Base-by-base conservation (phyloP, 2,888 invertebrate species). In the Drosophila crucigera region DNA sequence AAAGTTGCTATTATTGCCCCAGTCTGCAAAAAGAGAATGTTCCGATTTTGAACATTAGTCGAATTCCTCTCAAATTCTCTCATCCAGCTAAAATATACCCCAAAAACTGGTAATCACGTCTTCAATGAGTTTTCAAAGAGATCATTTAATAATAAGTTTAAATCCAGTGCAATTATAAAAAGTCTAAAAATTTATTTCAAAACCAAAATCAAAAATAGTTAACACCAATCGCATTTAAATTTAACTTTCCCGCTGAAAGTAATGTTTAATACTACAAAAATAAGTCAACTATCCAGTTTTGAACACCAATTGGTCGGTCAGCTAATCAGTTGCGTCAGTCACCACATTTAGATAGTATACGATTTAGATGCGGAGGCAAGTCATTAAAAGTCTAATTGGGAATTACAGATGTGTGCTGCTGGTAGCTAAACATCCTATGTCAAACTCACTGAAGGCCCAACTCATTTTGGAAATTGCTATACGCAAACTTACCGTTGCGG, bases 1-100 rank as follows among this genome's bases (percentile, higher is more conserved):
- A 67, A 91, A 90, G 78, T 82, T 82, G 72, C 78, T 72, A 59
- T 87, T 89, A 78, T 82, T 84, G 60, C 84, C 84, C 92, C 92
- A 92, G 71, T 92, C 92, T 92, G 70, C 25, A 64, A 72, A 53
- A 35, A 73, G 28, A 68, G 33, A 25, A 61, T 67, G 54, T 66
- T 56, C 28, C 22, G 63, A 66, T 39, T 64, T 39, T 43, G 22
- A 60, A 39, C 52, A 68, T 70, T 62, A 62, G 55, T 62, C 35
- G 25, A 30, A 16, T 33, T 50, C 25, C 37, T 31, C 37, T 35
- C 6, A 41, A 16, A 9, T 22, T 16, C 16, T 41, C 30, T 25
- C 25, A 47, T 16, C 25, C 5, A 47, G 47, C 47, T 25, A 25
- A 25, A 2, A 1, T 4, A 25, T 28, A 25, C 19, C 50, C 50